phyloP scores from a whole-genome alignment of 2,113 vertebrate species.

The Semnopithecus entellus region DNA sequence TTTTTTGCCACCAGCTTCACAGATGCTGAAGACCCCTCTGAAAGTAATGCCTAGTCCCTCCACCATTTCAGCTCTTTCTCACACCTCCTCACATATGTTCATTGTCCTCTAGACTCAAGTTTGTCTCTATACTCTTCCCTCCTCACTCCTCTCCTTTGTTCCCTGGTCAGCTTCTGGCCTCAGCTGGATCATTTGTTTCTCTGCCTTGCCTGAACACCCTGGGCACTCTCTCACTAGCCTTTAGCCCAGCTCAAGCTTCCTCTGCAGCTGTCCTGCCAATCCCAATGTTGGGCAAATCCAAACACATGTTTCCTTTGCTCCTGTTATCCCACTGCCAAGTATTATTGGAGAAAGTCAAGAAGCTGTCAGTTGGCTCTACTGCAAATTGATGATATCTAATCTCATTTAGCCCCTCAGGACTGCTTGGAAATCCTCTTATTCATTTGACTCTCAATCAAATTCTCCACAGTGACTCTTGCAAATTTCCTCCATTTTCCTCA shows the following conservation, averaged over 20 bases:
- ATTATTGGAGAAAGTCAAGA: not conserved
- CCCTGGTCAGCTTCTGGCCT: not conserved
- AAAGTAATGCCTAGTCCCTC: not conserved
- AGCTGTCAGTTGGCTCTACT: conserved; percentile 26
- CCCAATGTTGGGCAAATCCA: not conserved
- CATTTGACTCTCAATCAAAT: not conserved
- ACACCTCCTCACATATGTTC: no score
- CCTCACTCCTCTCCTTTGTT: no score
- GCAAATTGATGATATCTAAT: conserved; percentile 40
- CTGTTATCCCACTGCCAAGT: not conserved
- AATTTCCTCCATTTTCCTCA: not conserved
- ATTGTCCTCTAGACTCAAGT: not conserved
- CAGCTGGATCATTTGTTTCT: not conserved
- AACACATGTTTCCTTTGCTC: not conserved
- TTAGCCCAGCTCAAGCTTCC: not conserved
- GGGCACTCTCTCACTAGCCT: not conserved
- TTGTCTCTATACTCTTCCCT: not conserved
- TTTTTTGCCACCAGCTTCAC: not conserved
- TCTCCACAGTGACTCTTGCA: conserved; percentile 30
- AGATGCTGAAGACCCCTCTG: not conserved
- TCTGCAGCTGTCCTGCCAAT: conserved; percentile 29
- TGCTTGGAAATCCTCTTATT: conserved; percentile 29
- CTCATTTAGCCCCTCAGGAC: not conserved
- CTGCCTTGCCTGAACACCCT: not conserved
- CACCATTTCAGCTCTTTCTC: not conserved